Base-by-base conservation (phyloP, 2,888 invertebrate species). In the Venusia cambrica region DNA sequence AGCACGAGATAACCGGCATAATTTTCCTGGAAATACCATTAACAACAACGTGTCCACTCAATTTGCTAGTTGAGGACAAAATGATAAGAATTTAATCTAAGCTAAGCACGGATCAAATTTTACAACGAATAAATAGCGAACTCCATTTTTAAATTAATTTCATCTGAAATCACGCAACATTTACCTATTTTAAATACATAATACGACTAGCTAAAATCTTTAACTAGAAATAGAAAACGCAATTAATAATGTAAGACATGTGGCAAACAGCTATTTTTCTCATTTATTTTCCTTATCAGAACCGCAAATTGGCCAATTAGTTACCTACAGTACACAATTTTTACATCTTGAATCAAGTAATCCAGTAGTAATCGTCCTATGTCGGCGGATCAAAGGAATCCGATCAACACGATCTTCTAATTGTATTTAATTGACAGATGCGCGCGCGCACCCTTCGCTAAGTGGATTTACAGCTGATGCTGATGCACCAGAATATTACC, bases 381-480 rank as follows among this genome's bases (percentile, higher is more conserved):
- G 57, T 56, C 67, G 69, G 69, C 48, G 48, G 60, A 70, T 79
- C 75, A 80, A 80, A 77, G 69, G 57, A 45, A 51, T 47, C 49
- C 59, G 57, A 49, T 35, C 44, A 57, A 47, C 58, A 51, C 51
- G 56, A 50, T 47, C 45, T 44, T 44, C 63, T 80, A 80, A 84
- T 84, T 78, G 77, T 53, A 49, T 58, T 62, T 78, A 81, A 84
- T 84, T 79, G 76, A 62, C 53, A 57, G 55, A 55, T 66, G 50
- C 74, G 73, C 73, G 65, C 63, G 67, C 66, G 63, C 57, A 56
- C 50, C 54, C 54, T 55, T 40, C 45, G 44, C 45, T 72, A 72
- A 77, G 69, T 72, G 68, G 68, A 72, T 77, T 73, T 72, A 77
- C 77, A 75, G 71, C 76, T 73, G 73, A 57, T 51, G 49, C n/a